Percentiles rank a stretch among this genome's conserved stretches.
Conservation (phyloP, 2,113 vertebrate genomes). For the Pseudopodoces humilis region DNA sequence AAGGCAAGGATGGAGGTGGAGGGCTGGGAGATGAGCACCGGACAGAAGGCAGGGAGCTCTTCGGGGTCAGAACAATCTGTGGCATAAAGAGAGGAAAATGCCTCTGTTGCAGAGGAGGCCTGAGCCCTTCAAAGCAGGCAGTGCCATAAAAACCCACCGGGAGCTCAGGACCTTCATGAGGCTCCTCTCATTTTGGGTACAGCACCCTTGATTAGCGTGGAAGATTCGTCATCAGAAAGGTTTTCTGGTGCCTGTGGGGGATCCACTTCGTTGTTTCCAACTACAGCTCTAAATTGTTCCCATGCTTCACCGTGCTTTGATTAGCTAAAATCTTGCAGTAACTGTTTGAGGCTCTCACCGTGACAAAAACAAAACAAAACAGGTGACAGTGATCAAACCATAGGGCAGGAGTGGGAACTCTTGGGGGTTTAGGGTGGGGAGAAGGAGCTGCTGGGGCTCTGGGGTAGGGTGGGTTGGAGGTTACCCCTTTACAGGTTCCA, state of each 20-base stretch:
- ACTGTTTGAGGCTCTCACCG: not conserved
- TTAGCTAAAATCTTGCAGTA: slow-evolving; percentile 30
- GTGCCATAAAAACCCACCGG: not conserved
- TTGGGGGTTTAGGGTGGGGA: not conserved
- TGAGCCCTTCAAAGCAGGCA: not conserved
- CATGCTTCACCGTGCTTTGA: slow-evolving; percentile 56
- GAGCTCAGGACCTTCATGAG: not conserved
- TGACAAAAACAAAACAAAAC: not conserved
- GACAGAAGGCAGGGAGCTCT: not conserved
- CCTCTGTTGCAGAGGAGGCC: not conserved
- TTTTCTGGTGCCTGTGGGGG: slow-evolving; percentile 46
- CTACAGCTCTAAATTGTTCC: slow-evolving; percentile 64
- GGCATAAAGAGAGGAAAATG: not conserved
- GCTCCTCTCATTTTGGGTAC: not conserved
- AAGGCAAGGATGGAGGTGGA: not conserved
- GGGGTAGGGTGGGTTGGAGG: not conserved
- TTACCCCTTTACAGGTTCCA: not conserved
- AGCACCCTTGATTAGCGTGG: slow-evolving; percentile 36
- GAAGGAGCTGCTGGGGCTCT: not conserved
- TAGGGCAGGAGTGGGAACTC: not conserved
- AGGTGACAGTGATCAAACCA: not conserved
- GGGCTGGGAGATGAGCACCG: not conserved
- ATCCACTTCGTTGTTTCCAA: slow-evolving; percentile 52
- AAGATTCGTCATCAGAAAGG: not conserved
- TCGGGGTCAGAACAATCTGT: not conserved